Percentiles rank a stretch among this genome's conserved stretches.
Conservation (phyloP, 1,140 invertebrate genomes). For the Ips typographus region DNA sequence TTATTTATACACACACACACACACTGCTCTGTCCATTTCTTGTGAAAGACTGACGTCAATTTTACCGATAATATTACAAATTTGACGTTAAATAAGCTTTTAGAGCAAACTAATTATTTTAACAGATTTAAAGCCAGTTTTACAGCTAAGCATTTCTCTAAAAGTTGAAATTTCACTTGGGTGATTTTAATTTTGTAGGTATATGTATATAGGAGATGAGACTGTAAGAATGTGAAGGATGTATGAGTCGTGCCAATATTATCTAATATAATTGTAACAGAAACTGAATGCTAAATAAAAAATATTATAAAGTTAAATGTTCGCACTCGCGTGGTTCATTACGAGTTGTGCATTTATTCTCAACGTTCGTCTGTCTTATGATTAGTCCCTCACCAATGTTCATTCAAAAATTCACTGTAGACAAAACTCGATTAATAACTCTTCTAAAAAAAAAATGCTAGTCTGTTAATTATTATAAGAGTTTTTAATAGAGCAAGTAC, state of each 20-base stretch:
- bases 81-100: slow-evolving; percentile 28
- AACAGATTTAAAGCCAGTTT: neutral
- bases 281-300: slow-evolving; percentile 32
- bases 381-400: slow-evolving; percentile 19
- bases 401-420: slow-evolving; percentile 14
- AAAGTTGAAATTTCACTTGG: neutral
- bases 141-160: neutral
- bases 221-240: slow-evolving; percentile 4
- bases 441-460: too few relatives aligned
- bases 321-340: slow-evolving; percentile 29
- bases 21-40: slow-evolving; percentile 34
- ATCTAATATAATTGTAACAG: slow-evolving; percentile 33
- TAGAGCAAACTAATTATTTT: slow-evolving; percentile 22
- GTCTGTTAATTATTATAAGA: too few relatives aligned
- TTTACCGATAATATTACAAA: slow-evolving; percentile 30
- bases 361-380: slow-evolving; percentile 20
- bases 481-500: too few relatives aligned
- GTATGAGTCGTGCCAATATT: slow-evolving; percentile 37
- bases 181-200: slow-evolving; percentile 30
- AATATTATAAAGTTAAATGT: slow-evolving; percentile 29
- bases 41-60: slow-evolving; percentile 37
- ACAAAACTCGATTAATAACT: neutral
- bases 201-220: slow-evolving; percentile 33
- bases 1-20: neutral
- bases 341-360: slow-evolving; percentile 16